A percentile compares a stretch with the other conserved stretches of the same genome.
These are phyloP conservation scores for Nephrotoma appendiculata DNA, from an alignment of 2,888 invertebrate genomes.

Conservation along the genomic window DNA sequence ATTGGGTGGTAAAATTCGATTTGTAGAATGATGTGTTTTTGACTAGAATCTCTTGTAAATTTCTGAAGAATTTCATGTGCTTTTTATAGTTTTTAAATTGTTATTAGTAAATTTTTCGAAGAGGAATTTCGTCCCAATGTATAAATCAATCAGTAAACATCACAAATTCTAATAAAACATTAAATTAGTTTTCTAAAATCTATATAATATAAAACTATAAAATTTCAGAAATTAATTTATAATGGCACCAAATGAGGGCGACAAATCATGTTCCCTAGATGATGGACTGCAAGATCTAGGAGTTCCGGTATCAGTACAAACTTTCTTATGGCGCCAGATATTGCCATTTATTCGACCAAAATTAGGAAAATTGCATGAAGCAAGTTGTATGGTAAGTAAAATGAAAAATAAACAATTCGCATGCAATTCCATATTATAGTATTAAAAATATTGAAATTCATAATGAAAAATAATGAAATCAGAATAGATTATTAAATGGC, in stretches of 20 bases:
- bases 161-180: neutral
- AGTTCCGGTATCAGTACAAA: constrained; percentile 89
- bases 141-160: neutral
- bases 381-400: constrained; percentile 83
- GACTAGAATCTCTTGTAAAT: too few relatives aligned
- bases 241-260: neutral
- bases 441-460: neutral
- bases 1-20: too few relatives aligned
- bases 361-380: constrained; percentile 91
- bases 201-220: neutral
- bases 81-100: too few relatives aligned
- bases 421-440: constrained; percentile 7
- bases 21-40: too few relatives aligned
- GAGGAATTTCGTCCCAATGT: too few relatives aligned
- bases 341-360: constrained; percentile 94
- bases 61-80: too few relatives aligned
- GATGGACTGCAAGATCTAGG: constrained; percentile 57
- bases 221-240: neutral
- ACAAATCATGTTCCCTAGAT: constrained; percentile 27
- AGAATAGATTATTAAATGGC: neutral
- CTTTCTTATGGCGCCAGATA: constrained; percentile 94
- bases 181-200: neutral
- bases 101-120: too few relatives aligned
- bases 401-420: neutral
- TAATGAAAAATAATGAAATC: constrained; percentile 6